Percentiles rank a stretch among this genome's conserved stretches.
Conservation (phyloP, 1,140 invertebrate genomes). For the Formica selysi region DNA sequence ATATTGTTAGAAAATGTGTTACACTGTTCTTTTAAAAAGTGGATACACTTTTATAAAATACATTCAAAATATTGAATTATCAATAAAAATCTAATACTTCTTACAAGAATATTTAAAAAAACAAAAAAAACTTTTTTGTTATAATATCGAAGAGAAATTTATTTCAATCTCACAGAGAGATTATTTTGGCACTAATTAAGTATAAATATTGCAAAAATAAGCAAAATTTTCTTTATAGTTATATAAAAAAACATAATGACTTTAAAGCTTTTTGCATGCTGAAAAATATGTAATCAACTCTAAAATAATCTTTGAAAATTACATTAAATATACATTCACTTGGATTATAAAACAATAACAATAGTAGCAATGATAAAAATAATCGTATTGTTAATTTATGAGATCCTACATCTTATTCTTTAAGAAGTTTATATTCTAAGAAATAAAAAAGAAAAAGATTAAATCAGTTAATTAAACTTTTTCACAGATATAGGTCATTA, state of each 20-base stretch:
- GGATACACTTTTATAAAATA: not conserved
- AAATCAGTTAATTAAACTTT: not conserved
- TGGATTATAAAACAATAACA: not conserved
- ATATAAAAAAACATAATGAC: not conserved
- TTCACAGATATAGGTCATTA: not conserved
- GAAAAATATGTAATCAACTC: not conserved
- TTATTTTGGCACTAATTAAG: not conserved
- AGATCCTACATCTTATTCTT: not conserved
- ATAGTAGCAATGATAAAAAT: not conserved
- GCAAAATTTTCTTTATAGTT: not conserved
- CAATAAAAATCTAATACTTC: not conserved
- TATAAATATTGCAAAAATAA: not conserved
- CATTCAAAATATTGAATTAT: not conserved
- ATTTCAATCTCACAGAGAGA: not conserved
- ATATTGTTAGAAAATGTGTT: not conserved
- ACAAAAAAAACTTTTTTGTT: not conserved
- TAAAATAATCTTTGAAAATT: constrained; percentile 6
- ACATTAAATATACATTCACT: not conserved
- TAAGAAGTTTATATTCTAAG: not conserved
- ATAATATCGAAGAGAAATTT: not conserved
- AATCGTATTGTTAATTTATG: not conserved
- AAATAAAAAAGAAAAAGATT: constrained; percentile 8
- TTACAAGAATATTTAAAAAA: too few relatives aligned
- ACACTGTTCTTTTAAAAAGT: not conserved
- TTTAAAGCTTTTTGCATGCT: not conserved